Conservation (phyloP, 2,888 invertebrate genomes). For the Diadegma fenestrale region DNA sequence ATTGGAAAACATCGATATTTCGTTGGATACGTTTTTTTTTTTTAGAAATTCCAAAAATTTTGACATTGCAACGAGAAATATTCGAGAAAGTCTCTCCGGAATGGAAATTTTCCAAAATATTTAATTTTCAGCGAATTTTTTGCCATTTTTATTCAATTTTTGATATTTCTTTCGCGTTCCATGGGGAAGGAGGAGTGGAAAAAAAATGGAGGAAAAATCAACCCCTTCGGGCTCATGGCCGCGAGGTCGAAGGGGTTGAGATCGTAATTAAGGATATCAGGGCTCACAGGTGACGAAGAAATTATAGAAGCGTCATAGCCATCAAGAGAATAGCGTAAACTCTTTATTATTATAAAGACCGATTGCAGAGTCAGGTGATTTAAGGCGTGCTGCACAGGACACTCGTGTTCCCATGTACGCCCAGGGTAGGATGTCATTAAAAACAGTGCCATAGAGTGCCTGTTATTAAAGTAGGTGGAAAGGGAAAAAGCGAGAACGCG, state of each 20-base stretch:
- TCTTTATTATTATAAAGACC: conserved; percentile 28
- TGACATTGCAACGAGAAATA: too few species aligned
- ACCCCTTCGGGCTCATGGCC: conserved; percentile 16
- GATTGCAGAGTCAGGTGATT: background rate
- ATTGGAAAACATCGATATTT: too few species aligned
- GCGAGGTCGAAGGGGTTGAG: conserved; percentile 38
- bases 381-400: conserved; percentile 37
- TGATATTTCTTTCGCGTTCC: background rate
- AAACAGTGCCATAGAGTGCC: conserved; percentile 7
- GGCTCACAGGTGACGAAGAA: conserved; percentile 55
- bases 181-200: background rate
- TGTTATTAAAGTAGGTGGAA: conserved; percentile 18
- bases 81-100: too few species aligned
- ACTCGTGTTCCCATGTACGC: conserved; percentile 25
- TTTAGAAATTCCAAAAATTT: too few species aligned
- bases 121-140: too few species aligned
- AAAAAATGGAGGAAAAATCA: conserved; percentile 10
- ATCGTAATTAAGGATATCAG: conserved; percentile 58
- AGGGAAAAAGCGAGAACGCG: background rate
- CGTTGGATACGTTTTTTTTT: too few species aligned
- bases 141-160: background rate
- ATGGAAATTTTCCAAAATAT: too few species aligned
- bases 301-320: conserved; percentile 53
- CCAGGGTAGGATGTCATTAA: conserved; percentile 24
- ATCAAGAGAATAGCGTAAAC: conserved; percentile 12